A percentile compares a stretch with the other conserved stretches of the same genome.
These are phyloP conservation scores for Hippasteria phrygiana DNA, from an alignment of 53 echinoderm and acorn worm genomes.

Conservation along the genomic window DNA sequence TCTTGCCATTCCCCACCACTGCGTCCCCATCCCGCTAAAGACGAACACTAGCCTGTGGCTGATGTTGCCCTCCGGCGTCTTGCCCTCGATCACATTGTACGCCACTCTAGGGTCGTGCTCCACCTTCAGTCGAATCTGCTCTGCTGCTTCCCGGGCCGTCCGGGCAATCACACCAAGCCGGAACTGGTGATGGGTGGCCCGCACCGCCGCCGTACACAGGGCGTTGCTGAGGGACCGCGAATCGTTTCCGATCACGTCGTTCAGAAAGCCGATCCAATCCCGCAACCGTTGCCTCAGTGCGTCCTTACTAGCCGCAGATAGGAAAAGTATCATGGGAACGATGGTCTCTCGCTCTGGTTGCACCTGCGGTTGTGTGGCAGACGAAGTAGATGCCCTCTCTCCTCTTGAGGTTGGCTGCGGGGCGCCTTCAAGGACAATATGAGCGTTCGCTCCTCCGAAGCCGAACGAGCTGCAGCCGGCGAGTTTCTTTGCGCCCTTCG, in stretches of 20 bases:
- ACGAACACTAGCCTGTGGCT: slow-evolving; percentile 89
- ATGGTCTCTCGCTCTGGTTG: slow-evolving; percentile 71
- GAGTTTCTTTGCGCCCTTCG: slow-evolving; percentile 79
- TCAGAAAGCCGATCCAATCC: slow-evolving; percentile 90
- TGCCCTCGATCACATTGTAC: slow-evolving; percentile 90
- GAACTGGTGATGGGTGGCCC: slow-evolving; percentile 82
- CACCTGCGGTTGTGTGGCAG: slow-evolving; percentile 11
- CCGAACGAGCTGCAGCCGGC: slow-evolving; percentile 97
- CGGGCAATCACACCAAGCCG: slow-evolving; percentile 87
- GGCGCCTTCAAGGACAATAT: slow-evolving; percentile 87
- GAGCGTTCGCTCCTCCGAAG: slow-evolving; percentile 97
- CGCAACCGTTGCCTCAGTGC: slow-evolving; percentile 81
- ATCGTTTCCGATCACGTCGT: slow-evolving; percentile 86
- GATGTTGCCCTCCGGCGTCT: slow-evolving; percentile 74
- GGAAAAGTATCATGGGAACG: slow-evolving; percentile 80
- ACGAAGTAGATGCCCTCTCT: background rate
- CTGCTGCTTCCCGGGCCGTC: slow-evolving; percentile 84
- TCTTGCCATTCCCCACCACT: slow-evolving; percentile 99
- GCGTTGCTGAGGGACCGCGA: slow-evolving; percentile 76
- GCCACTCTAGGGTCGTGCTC: slow-evolving; percentile 91
- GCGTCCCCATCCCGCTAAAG: slow-evolving; percentile 96
- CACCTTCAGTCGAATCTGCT: slow-evolving; percentile 87
- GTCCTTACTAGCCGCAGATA: slow-evolving; percentile 89
- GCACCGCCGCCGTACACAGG: slow-evolving; percentile 88
- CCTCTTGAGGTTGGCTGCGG: slow-evolving; percentile 58